A percentile compares a stretch with the other conserved stretches of the same genome.
Conservation (phyloP, 1,140 invertebrate species). For the Drosophila chauvacae region DNA sequence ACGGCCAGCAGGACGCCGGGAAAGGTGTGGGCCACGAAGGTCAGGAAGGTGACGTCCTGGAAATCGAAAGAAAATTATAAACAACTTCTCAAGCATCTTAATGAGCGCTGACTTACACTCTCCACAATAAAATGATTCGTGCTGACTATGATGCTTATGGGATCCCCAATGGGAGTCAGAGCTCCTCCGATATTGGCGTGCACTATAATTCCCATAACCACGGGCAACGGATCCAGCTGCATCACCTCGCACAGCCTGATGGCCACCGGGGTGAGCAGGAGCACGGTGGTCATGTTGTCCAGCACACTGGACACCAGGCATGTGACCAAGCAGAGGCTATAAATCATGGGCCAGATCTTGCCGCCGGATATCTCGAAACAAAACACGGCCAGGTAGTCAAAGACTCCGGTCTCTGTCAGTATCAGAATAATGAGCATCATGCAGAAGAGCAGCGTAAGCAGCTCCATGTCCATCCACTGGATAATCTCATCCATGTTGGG, state of each 20-base stretch:
- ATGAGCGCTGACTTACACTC: slow-evolving; percentile 83
- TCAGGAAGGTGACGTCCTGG: slow-evolving; percentile 90
- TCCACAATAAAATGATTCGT: slow-evolving; percentile 87
- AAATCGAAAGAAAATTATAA: slow-evolving; percentile 55
- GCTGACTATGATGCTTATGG: slow-evolving; percentile 93
- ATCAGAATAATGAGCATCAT: slow-evolving; percentile 94
- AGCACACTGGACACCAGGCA: slow-evolving; percentile 90
- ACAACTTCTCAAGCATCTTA: background rate
- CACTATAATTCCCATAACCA: slow-evolving; percentile 89
- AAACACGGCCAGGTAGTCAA: slow-evolving; percentile 91
- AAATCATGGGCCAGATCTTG: slow-evolving; percentile 90
- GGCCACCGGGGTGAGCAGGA: slow-evolving; percentile 92
- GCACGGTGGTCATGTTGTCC: slow-evolving; percentile 92
- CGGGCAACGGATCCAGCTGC: slow-evolving; percentile 90
- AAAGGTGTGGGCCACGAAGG: slow-evolving; percentile 89
- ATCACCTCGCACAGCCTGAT: slow-evolving; percentile 92
- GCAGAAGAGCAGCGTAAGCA: slow-evolving; percentile 91
- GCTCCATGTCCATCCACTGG: slow-evolving; percentile 92
- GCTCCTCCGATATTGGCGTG: slow-evolving; percentile 93
- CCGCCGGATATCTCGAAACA: slow-evolving; percentile 90
- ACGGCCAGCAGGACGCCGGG: slow-evolving; percentile 88
- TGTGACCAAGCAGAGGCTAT: slow-evolving; percentile 89
- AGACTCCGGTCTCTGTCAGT: slow-evolving; percentile 92
- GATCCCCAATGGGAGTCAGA: slow-evolving; percentile 92
- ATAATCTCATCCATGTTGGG: slow-evolving; percentile 90